Evolutionary conservation across 2,113 vertebrate genomes (phyloP).

Genomic region (Pardalotus punctatus): DNA sequence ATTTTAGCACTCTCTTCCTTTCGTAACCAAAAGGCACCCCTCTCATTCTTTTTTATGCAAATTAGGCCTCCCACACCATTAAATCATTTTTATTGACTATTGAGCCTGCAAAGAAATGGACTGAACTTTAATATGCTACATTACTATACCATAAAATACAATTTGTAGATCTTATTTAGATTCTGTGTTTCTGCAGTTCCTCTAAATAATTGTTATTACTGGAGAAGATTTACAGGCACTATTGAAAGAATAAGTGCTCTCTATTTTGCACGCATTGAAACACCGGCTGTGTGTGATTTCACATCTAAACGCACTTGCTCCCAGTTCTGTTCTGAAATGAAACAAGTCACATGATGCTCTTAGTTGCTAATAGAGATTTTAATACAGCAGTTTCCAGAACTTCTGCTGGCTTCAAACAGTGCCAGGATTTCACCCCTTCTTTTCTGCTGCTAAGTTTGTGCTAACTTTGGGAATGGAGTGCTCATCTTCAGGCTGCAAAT

Average conservation of each 20-base stretch:
- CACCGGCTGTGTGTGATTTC: not conserved
- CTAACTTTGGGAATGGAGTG: not conserved
- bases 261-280: not conserved
- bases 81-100: conserved; percentile 41
- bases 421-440: not conserved
- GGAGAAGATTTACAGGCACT: conserved; percentile 18
- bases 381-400: not conserved
- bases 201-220: conserved; percentile 51
- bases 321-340: not conserved
- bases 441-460: not conserved
- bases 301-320: not conserved
- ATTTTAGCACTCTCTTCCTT: not conserved
- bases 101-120: not conserved
- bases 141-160: conserved; percentile 40
- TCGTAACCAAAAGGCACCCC: not conserved
- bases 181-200: conserved; percentile 16
- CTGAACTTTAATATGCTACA: conserved; percentile 28
- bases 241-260: not conserved
- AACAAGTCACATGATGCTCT: not conserved
- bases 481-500: not conserved
- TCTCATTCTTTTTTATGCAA: conserved; percentile 22
- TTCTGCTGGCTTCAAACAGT: not conserved
- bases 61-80: conserved; percentile 30
- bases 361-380: not conserved
- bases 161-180: conserved; percentile 47